Evolutionary conservation across 2,113 vertebrate species (phyloP), one percentile per base, ranked within the genome.

Genomic region (Sander lucioperca): DNA sequence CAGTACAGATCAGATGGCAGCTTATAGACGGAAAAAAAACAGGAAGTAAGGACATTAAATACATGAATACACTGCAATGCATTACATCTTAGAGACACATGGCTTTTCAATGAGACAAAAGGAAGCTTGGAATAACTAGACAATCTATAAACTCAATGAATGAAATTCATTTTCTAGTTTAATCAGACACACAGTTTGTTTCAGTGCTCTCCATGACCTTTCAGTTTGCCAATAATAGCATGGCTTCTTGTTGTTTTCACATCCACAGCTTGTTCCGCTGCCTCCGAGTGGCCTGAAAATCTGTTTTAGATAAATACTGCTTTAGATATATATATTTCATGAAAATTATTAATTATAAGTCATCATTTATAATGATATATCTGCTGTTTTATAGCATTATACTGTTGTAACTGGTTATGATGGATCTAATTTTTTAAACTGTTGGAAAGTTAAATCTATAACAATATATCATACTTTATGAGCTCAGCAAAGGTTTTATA

Each of bases 71-170:
- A 65, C 25, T 43, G 39, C 39, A 43, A 11, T 11, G 10, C 9
- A 11, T 43, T 43, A 43, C 39, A 43, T 43, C 39, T 43, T 10
- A 11, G 39, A 43, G 39, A 10, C 9, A 39, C 11, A 66, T 43
- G 30, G 9, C 18, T 68, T 72, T 33, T 45, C 54, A 67, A 75
- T 12, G 10, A 57, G 56, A 74, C 3, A 47, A 78, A 80, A 27
- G 6, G n/a, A 47, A 53, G 33, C 16, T 69, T 51, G 7, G 39
- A 75, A 74, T 45, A 54, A 74, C 74, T 47, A 76, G 7, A 6
- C 62, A 8, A 75, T 33, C 7, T 36, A 13, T 50, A 25, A 2
- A 8, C 43, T 43, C 3, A 23, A 25, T 23, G 21, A 23, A 25
- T 45, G 6, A 27, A 56, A 67, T 68, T 65, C 3, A 69, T 65